These are phyloP conservation scores for Tachypleus tridentatus DNA, from an alignment of 1,140 invertebrate genomes.

Conservation along the genomic window DNA sequence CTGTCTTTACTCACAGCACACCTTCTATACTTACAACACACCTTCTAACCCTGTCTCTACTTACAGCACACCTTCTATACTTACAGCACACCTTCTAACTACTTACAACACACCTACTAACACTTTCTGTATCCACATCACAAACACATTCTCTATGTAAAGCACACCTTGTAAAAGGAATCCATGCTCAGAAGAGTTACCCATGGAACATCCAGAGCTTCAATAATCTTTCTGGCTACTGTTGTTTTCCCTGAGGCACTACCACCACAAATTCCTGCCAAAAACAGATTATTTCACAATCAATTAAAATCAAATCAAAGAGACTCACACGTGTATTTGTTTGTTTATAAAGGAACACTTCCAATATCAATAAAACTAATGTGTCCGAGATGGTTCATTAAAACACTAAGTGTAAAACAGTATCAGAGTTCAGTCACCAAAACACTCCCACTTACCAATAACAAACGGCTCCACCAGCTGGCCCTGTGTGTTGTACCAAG, in stretches of 20 bases:
- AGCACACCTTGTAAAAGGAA: conserved; percentile 90
- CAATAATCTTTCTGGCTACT: conserved; percentile 94
- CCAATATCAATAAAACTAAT: no score
- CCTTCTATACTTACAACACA: no score
- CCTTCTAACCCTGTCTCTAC: no score
- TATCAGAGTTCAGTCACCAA: no score
- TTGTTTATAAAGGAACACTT: no score
- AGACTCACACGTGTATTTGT: no score
- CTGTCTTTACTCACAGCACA: no score
- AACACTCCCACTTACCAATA: conserved; percentile 57
- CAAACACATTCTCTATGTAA: neutral
- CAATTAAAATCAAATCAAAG: neutral
- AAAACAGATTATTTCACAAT: conserved; percentile 3
- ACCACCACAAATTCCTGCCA: conserved; percentile 87
- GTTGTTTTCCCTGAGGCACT: conserved; percentile 98
- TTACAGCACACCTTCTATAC: no score
- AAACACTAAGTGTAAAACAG: no score
- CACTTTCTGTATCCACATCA: neutral
- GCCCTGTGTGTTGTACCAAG: conserved; percentile 89
- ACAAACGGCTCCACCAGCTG: conserved; percentile 90
- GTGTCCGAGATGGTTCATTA: no score
- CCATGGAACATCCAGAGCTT: conserved; percentile 94
- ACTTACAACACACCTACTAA: no score
- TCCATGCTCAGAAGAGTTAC: conserved; percentile 98
- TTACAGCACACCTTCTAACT: no score